A percentile compares a stretch with the other conserved stretches of the same genome.
phyloP scores from a whole-genome alignment of 2,113 vertebrate genomes.

The Notothenia coriiceps region DNA sequence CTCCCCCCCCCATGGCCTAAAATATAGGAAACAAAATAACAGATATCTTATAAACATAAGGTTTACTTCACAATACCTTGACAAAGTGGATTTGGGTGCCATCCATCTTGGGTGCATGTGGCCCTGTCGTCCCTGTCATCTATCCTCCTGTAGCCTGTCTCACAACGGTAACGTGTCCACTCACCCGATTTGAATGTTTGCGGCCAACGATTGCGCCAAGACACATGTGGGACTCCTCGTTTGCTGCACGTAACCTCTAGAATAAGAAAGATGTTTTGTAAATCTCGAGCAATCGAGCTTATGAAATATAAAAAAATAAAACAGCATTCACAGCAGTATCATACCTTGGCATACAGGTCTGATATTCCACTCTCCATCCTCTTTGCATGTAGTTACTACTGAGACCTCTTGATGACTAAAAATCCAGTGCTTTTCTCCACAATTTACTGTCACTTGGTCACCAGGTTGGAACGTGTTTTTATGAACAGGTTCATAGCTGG shows the following conservation, averaged over 20 bases:
- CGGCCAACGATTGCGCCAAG: rapidly evolving
- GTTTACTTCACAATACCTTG: constrained; percentile 43
- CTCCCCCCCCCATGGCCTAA: not conserved
- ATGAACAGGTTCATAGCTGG: not conserved
- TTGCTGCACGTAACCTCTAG: constrained; percentile 51
- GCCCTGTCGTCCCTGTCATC: rapidly evolving
- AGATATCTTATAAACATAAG: not conserved
- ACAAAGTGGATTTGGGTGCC: constrained; percentile 70
- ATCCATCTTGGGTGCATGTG: constrained; percentile 68
- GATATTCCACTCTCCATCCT: constrained; percentile 16
- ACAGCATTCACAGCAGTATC: not conserved
- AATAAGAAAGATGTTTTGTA: constrained; percentile 10
- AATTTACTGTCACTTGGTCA: constrained; percentile 32
- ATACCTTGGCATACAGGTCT: constrained; percentile 58
- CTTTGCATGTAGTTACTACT: constrained; percentile 2
- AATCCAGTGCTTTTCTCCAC: constrained; percentile 6
- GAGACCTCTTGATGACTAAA: rapidly evolving
- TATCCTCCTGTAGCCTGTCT: rapidly evolving
- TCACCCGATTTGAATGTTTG: rapidly evolving
- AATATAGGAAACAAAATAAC: not conserved
- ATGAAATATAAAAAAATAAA: not conserved
- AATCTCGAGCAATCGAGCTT: not conserved
- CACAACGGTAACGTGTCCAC: rapidly evolving
- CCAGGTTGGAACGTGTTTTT: constrained; percentile 41
- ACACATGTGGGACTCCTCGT: rapidly evolving